phyloP scores from a whole-genome alignment of 2,797 vertebrate species.

The Hipposideros larvatus region DNA sequence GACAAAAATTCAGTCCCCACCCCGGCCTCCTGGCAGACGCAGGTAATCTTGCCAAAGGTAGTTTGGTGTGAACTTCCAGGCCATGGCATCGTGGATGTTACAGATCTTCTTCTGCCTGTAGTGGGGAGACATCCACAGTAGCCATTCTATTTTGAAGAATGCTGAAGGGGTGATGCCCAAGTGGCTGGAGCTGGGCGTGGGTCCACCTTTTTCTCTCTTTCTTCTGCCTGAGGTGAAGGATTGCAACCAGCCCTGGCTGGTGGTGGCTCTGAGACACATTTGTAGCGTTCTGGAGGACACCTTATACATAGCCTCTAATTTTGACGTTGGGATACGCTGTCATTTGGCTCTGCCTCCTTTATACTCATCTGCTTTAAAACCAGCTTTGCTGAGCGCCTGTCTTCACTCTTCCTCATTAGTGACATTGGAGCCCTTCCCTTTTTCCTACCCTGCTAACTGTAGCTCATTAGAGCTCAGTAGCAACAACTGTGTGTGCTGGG shows the following conservation, averaged over 20 bases:
- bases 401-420: background rate
- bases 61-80: background rate
- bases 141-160: slow-evolving; percentile 2
- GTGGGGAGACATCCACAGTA: background rate
- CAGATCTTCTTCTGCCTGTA: background rate
- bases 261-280: background rate
- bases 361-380: background rate
- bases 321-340: background rate
- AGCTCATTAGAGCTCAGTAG: background rate
- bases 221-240: background rate
- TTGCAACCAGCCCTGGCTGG: background rate
- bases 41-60: background rate
- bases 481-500: background rate
- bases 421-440: background rate
- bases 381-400: background rate
- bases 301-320: background rate
- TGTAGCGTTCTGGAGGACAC: background rate
- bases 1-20: background rate
- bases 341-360: background rate
- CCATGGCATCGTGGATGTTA: background rate
- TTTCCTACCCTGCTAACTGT: background rate
- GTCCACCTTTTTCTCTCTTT: background rate
- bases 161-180: background rate
- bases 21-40: background rate
- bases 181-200: slow-evolving; percentile 47